phyloP scores from a whole-genome alignment of 2,888 invertebrate species.

The Rhagium mordax region DNA sequence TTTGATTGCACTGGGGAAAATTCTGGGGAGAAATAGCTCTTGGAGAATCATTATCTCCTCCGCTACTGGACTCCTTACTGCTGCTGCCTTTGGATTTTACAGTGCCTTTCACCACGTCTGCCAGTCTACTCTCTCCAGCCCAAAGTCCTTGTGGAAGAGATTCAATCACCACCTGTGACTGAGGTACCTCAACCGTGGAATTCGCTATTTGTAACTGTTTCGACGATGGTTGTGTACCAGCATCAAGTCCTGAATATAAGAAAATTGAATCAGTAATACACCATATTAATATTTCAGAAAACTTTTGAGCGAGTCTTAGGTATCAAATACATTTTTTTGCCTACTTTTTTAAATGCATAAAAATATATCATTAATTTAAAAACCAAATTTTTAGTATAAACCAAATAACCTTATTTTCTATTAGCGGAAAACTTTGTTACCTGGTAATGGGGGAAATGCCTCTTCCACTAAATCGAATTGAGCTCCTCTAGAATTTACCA shows the following conservation, averaged over 20 bases:
- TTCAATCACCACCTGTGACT: constrained; percentile 56
- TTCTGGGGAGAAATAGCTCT: constrained; percentile 65
- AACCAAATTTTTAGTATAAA: background rate
- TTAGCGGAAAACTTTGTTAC: constrained; percentile 62
- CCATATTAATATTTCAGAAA: no score
- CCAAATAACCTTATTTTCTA: background rate
- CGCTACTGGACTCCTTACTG: constrained; percentile 60
- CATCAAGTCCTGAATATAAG: constrained; percentile 53
- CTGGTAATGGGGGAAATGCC: constrained; percentile 87
- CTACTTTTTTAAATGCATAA: no score
- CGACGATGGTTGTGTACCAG: constrained; percentile 47
- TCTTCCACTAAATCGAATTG: constrained; percentile 86
- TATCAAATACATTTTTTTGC: no score
- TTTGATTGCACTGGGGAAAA: constrained; percentile 43
- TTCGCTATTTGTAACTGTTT: constrained; percentile 60
- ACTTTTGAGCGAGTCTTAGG: no score
- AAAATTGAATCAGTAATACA: constrained; percentile 4
- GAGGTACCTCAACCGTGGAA: constrained; percentile 59
- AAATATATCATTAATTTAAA: constrained; percentile 13
- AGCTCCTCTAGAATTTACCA: constrained; percentile 69
- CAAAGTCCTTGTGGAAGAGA: constrained; percentile 65
- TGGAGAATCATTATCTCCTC: constrained; percentile 62
- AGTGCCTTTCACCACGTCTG: constrained; percentile 86
- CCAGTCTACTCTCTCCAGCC: constrained; percentile 79
- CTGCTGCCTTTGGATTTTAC: constrained; percentile 69